A percentile compares a stretch with the other conserved stretches of the same genome.
Evolutionary conservation across 2,888 invertebrate genomes (phyloP).

Genomic region (Choreutis nemorana): DNA sequence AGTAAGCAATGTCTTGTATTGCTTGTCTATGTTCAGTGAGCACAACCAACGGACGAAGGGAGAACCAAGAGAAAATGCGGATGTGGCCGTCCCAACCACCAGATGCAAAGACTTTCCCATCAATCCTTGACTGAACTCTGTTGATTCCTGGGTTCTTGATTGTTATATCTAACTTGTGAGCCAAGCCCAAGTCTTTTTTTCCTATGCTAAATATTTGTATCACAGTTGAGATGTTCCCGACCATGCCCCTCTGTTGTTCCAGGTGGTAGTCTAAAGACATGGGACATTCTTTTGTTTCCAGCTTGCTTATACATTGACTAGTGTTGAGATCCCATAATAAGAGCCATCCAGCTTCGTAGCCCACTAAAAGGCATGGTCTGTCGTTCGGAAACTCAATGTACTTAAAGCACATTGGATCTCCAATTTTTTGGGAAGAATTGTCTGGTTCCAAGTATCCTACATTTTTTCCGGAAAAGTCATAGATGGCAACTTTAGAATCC

Average conservation of each 20-base stretch:
- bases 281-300: constrained; percentile 70
- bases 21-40: constrained; percentile 76
- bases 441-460: constrained; percentile 42
- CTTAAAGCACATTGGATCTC: constrained; percentile 72
- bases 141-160: constrained; percentile 81
- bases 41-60: constrained; percentile 74
- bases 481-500: constrained; percentile 60
- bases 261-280: constrained; percentile 77
- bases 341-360: constrained; percentile 79
- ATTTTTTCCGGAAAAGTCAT: constrained; percentile 56
- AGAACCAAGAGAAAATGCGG: constrained; percentile 81
- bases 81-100: constrained; percentile 82
- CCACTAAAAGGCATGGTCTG: constrained; percentile 67
- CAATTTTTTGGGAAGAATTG: constrained; percentile 46
- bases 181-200: constrained; percentile 59
- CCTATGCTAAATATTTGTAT: constrained; percentile 69
- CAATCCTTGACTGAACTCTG: constrained; percentile 71
- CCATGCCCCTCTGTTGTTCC: constrained; percentile 70
- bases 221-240: constrained; percentile 70
- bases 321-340: constrained; percentile 75
- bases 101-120: constrained; percentile 75
- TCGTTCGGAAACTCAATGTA: constrained; percentile 55
- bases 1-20: constrained; percentile 77
- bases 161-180: constrained; percentile 66
- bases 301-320: constrained; percentile 61